Evolutionary conservation across 2,888 invertebrate species (phyloP).

Genomic region (Perizoma flavofasciatum): DNA sequence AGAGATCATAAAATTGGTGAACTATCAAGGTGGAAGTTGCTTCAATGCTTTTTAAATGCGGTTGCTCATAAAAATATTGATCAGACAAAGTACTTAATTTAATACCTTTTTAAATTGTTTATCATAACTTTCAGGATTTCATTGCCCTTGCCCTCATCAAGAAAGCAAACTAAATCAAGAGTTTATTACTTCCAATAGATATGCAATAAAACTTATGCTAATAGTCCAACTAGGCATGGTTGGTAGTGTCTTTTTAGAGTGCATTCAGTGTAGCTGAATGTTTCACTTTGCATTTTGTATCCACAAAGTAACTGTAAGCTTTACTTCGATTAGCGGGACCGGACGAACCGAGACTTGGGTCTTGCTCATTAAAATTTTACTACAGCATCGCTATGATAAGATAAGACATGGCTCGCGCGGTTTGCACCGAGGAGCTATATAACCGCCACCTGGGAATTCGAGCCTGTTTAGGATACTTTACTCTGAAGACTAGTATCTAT

Average conservation of each 20-base stretch:
- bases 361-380: constrained; percentile 73
- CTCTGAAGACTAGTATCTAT: constrained; percentile 4
- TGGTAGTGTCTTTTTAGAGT: constrained; percentile 20
- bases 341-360: constrained; percentile 45
- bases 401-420: constrained; percentile 47
- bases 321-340: constrained; percentile 65
- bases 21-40: constrained; percentile 40
- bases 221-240: constrained; percentile 19
- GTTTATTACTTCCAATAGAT: constrained; percentile 28
- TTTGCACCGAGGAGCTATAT: constrained; percentile 46
- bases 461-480: constrained; percentile 4
- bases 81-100: constrained; percentile 28
- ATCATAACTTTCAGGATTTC: constrained; percentile 22
- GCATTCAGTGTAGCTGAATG: constrained; percentile 32
- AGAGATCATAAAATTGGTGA: constrained; percentile 27
- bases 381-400: constrained; percentile 60
- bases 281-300: constrained; percentile 53
- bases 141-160: constrained; percentile 25
- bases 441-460: constrained; percentile 38
- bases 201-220: constrained; percentile 35
- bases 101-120: constrained; percentile 17
- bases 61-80: constrained; percentile 42
- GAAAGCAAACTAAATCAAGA: constrained; percentile 14
- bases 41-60: constrained; percentile 41
- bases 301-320: constrained; percentile 60